phyloP scores from a whole-genome alignment of 2,888 invertebrate genomes.

The Pollenia griseotomentosa region DNA sequence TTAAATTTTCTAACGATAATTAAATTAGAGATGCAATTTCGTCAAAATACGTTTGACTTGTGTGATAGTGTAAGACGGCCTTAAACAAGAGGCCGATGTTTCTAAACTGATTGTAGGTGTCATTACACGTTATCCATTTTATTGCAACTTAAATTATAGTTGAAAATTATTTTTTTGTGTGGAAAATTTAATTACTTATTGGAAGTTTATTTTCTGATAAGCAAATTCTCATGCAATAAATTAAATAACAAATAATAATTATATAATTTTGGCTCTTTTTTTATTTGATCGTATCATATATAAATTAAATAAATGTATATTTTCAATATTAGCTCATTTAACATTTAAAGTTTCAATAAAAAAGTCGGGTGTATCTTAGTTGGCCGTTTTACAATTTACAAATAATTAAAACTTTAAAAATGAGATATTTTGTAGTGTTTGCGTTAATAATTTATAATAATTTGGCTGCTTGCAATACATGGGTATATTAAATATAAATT shows the following conservation, averaged over 20 bases:
- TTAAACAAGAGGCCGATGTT: too few species aligned
- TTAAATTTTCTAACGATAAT: too few species aligned
- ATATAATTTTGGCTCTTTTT: conserved; percentile 20
- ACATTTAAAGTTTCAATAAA: conserved; percentile 22
- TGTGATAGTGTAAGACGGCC: too few species aligned
- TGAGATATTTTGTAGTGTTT: conserved; percentile 62
- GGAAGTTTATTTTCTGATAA: conserved; percentile 50
- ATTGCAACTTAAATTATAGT: too few species aligned
- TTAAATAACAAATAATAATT: conserved; percentile 21
- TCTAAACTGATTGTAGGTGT: too few species aligned
- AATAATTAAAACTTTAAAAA: conserved; percentile 44
- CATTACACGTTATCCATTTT: too few species aligned
- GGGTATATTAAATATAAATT: conserved; percentile 60
- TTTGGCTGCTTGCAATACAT: conserved; percentile 40
- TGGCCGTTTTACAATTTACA: not conserved
- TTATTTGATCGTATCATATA: conserved; percentile 32
- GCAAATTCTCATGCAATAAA: conserved; percentile 58
- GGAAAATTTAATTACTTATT: conserved; percentile 51
- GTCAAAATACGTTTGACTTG: too few species aligned
- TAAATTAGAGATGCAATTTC: too few species aligned
- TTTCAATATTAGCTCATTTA: conserved; percentile 38
- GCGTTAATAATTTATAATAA: conserved; percentile 41
- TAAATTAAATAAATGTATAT: conserved; percentile 52
- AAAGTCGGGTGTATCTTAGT: conserved; percentile 12
- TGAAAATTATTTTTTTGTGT: not conserved